Base-by-base conservation (phyloP, 2,888 invertebrate species). In the Eulithis testata region DNA sequence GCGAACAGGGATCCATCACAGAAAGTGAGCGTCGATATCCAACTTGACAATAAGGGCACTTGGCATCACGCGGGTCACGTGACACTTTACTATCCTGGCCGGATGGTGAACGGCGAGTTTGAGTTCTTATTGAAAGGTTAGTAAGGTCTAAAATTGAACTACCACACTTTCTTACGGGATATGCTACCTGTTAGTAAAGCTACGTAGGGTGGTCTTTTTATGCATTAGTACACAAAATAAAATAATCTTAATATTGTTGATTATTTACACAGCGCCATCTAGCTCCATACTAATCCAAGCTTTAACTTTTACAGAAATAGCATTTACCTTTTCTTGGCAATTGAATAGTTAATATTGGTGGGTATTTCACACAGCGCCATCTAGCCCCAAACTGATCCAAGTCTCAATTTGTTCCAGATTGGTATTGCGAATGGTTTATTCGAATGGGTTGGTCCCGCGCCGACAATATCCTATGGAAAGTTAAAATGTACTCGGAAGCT, bases 1-100 rank as follows among this genome's bases (percentile, higher is more conserved):
- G 97, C 97, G 0, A 97, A 97, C 85, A 93, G 97, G 7, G 96
- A 97, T 88, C 97, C 97, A 0, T 94, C 95, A 54, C 95, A 96
- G 82, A 96, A 96, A 82, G 90, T 96, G 68, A 93, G 94, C 72
- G 86, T 94, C 0, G 94, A 94, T 61, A 87, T 95, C 0, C 95
- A 95, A 68, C 93, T 96, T 57, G 94, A 94, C 70, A 95, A 93
- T 76, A 93, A 94, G 63, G 94, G 93, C 0, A 84, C 90, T 0
- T 94, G 94, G 81, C 95, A 95, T 70, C 94, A 96, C 73, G 95
- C 94, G 51, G 96, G 95, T 0, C 94, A 94, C 45, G 83, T 95
- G 27, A 94, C 95, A 47, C 74, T 97, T 11, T 95, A 96, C 64
- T 97, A 97, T 84, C 97, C 97, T 0, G 97, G 97, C 2, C 93